phyloP scores from a whole-genome alignment of 2,113 vertebrate species.

The Accipiter cooperii region DNA sequence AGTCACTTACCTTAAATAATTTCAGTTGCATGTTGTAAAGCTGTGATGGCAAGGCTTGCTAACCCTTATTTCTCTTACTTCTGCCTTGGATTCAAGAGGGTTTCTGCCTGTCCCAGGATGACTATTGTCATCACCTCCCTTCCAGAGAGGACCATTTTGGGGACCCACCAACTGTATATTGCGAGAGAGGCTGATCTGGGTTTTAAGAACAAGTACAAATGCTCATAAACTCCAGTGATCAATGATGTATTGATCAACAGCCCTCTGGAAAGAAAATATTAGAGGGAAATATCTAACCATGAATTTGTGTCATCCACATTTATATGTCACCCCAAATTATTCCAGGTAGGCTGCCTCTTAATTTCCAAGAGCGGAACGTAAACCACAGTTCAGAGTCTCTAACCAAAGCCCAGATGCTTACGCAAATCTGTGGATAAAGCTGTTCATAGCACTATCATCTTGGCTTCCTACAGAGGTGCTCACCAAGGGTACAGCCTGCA shows the following conservation, averaged over 20 bases:
- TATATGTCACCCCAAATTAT: not conserved
- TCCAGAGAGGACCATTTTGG: not conserved
- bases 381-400: not conserved
- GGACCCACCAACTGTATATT: not conserved
- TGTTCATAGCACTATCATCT: accelerated
- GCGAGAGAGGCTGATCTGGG: not conserved
- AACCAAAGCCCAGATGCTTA: not conserved
- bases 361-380: not conserved
- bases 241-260: not conserved
- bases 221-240: not conserved
- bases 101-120: not conserved
- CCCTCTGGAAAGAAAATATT: not conserved
- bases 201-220: not conserved
- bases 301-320: not conserved
- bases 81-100: not conserved
- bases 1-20: not conserved
- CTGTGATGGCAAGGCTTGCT: not conserved
- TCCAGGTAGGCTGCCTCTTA: not conserved
- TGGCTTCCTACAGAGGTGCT: not conserved
- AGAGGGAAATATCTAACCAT: not conserved
- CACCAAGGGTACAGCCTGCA: not conserved
- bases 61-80: not conserved
- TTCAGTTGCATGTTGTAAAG: not conserved
- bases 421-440: not conserved
- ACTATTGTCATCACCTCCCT: not conserved